Percentiles rank a stretch among this genome's conserved stretches.
Conservation (phyloP, 2,113 vertebrate species). For the Oplegnathus fasciatus region DNA sequence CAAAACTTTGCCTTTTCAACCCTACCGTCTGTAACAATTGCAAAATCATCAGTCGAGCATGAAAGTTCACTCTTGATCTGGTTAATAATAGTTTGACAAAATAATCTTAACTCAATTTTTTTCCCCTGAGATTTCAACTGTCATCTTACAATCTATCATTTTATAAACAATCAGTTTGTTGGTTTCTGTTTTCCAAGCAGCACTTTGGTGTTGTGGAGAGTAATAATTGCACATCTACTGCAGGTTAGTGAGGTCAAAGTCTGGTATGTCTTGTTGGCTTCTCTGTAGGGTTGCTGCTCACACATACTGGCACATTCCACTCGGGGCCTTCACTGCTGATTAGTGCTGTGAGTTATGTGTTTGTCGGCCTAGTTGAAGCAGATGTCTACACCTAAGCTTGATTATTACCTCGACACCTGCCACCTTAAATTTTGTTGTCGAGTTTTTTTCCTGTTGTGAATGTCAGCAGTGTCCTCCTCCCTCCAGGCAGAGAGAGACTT, state of each 20-base stretch:
- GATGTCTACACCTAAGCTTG: background rate
- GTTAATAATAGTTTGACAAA: background rate
- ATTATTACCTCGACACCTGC: background rate
- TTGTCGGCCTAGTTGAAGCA: background rate
- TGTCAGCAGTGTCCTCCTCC: background rate
- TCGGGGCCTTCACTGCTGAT: background rate
- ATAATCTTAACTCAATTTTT: background rate
- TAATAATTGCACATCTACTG: background rate
- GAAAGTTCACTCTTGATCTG: no score
- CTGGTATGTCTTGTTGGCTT: background rate
- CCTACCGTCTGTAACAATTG: background rate
- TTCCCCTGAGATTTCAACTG: background rate
- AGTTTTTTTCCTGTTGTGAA: background rate
- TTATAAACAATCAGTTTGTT: no score
- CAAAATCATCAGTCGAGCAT: no score
- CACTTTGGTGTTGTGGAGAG: background rate
- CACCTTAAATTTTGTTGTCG: background rate
- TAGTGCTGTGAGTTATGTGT: background rate
- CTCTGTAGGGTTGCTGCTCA: background rate
- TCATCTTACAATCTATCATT: background rate
- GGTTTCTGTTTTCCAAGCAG: background rate
- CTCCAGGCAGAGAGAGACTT: background rate
- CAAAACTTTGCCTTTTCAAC: background rate
- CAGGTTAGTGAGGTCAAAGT: background rate
- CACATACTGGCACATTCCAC: background rate